A percentile compares a stretch with the other conserved stretches of the same genome.
These are phyloP conservation scores for Dendrocincla fuliginosa DNA, from an alignment of 2,797 vertebrate genomes.

Conservation along the genomic window DNA sequence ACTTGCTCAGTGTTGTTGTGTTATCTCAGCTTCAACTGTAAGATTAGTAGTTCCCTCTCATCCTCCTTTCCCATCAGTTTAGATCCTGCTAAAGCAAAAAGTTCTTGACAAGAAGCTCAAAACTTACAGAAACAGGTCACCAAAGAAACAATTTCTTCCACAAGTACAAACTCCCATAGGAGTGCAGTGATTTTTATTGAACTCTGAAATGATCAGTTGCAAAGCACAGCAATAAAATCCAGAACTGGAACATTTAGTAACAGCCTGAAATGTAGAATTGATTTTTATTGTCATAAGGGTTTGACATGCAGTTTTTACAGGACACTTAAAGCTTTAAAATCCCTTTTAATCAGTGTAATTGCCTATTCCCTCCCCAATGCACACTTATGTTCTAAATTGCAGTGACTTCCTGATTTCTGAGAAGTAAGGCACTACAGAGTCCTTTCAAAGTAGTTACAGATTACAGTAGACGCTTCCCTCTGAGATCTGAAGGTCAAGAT, in stretches of 20 bases:
- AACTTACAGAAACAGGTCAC: background rate
- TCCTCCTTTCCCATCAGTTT: background rate
- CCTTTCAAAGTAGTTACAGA: background rate
- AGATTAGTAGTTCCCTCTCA: background rate
- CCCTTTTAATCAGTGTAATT: conserved; percentile 23
- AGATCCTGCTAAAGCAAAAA: background rate
- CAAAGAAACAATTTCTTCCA: background rate
- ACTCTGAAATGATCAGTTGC: background rate
- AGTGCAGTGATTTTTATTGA: conserved; percentile 1
- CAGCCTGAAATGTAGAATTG: background rate
- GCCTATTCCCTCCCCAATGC: background rate
- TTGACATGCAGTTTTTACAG: background rate
- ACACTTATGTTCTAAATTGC: background rate
- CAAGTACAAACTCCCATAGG: background rate
- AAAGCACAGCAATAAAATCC: conserved; percentile 16
- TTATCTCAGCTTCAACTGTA: background rate
- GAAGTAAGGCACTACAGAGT: conserved; percentile 54
- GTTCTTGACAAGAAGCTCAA: background rate
- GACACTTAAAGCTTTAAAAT: conserved; percentile 17
- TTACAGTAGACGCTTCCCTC: background rate
- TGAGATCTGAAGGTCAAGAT: background rate
- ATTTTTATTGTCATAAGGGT: background rate
- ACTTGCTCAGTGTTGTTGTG: background rate
- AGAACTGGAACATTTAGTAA: background rate
- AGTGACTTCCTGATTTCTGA: conserved; percentile 34